phyloP scores from a whole-genome alignment of 2,888 invertebrate species.

The Dryococelus australis region DNA sequence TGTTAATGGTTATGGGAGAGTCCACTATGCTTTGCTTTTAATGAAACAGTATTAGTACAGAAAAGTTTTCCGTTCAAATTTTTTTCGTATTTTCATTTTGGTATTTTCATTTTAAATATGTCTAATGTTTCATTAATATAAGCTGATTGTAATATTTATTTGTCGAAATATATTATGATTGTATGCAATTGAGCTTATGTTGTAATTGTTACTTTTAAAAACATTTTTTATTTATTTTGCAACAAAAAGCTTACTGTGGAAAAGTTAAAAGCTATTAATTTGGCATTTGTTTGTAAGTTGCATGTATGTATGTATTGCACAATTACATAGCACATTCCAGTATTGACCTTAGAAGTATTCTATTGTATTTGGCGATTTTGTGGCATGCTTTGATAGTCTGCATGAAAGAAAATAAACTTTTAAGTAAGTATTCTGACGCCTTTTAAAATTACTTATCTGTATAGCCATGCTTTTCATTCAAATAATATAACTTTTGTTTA shows the following conservation, averaged over 20 bases:
- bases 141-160: background rate
- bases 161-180: background rate
- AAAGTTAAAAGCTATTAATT: background rate
- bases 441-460: background rate
- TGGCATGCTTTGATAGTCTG: background rate
- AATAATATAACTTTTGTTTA: no score
- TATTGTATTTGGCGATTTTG: background rate
- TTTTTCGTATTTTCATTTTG: background rate
- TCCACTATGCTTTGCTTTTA: no score
- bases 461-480: no score
- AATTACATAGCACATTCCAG: background rate
- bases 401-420: slow-evolving; percentile 12
- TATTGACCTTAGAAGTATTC: background rate
- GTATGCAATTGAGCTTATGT: no score
- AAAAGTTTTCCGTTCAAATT: no score
- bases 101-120: background rate
- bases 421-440: background rate
- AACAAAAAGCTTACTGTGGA: background rate
- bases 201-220: background rate
- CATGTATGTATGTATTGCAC: background rate
- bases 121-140: background rate
- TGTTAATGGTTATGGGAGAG: no score
- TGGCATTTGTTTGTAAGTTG: slow-evolving; percentile 1
- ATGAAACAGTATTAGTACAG: no score
- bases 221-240: background rate